These are phyloP conservation scores for Sericinus montela DNA, from an alignment of 2,888 invertebrate species.

Conservation along the genomic window DNA sequence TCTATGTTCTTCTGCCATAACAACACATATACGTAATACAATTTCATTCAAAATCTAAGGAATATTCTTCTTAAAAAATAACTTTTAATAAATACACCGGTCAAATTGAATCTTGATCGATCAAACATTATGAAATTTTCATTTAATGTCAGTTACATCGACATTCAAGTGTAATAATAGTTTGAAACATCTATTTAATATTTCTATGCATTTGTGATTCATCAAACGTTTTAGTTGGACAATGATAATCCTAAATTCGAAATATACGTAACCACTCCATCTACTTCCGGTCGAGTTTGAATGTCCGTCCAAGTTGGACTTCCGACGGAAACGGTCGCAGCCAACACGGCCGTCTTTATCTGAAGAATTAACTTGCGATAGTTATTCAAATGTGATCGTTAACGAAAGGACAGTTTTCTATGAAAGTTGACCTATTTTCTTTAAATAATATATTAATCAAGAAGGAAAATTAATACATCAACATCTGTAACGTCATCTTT, in stretches of 20 bases:
- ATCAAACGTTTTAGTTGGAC: constrained; percentile 29
- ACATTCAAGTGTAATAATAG: too few species aligned
- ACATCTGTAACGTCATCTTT: too few species aligned
- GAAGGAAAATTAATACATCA: too few species aligned
- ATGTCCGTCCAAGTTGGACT: constrained; percentile 74
- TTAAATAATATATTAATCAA: too few species aligned
- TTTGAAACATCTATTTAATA: constrained; percentile 3
- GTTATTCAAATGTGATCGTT: constrained; percentile 66
- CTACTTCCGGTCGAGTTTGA: constrained; percentile 75
- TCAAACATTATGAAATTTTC: too few species aligned
- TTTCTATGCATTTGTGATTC: constrained; percentile 15
- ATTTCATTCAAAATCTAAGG: too few species aligned
- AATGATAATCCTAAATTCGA: constrained; percentile 68
- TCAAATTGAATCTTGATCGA: too few species aligned
- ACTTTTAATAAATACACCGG: too few species aligned
- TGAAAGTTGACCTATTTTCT: constrained; percentile 28
- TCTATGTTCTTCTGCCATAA: too few species aligned
- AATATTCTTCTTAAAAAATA: too few species aligned
- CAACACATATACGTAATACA: too few species aligned
- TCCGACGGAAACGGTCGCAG: constrained; percentile 70
- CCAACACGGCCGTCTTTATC: constrained; percentile 75
- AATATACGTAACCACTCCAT: constrained; percentile 75
- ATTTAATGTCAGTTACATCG: too few species aligned
- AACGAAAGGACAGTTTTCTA: constrained; percentile 29
- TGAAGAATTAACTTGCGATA: constrained; percentile 73